Conservation (phyloP, 2,113 vertebrate species). For the Ciconia stormi region DNA sequence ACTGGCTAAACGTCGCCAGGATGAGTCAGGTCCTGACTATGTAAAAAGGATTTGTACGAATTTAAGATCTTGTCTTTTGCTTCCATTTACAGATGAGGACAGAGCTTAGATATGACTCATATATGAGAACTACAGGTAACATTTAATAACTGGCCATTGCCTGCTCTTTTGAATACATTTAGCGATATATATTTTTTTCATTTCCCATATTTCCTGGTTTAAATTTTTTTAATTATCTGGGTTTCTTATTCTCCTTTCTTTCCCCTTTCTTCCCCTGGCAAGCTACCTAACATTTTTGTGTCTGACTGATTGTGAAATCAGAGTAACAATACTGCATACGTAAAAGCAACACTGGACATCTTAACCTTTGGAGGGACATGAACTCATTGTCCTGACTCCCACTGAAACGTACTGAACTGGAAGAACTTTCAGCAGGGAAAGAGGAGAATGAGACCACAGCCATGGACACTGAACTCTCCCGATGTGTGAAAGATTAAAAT, state of each 20-base stretch:
- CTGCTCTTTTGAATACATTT: background rate
- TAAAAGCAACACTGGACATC: conserved; percentile 23
- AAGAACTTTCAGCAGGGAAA: conserved; percentile 28
- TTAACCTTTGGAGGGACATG: conserved; percentile 2
- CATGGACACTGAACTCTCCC: background rate
- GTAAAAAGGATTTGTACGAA: background rate
- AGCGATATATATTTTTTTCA: background rate
- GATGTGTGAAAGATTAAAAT: conserved; percentile 27
- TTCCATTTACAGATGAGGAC: background rate
- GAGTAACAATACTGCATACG: background rate
- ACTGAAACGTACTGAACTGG: background rate
- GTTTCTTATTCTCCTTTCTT: background rate
- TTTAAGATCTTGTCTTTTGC: background rate
- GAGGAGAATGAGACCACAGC: background rate
- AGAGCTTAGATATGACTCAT: background rate
- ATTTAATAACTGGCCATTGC: background rate
- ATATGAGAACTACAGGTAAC: background rate
- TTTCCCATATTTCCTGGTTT: background rate
- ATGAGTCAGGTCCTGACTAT: background rate
- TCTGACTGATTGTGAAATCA: conserved; percentile 46
- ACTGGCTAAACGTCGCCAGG: background rate
- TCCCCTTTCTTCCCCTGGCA: background rate
- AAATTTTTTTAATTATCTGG: background rate
- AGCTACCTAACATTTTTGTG: conserved; percentile 33
- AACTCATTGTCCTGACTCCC: conserved; percentile 5